These are phyloP conservation scores for Zelleria hepariella DNA, from an alignment of 2,888 invertebrate species.

Conservation along the genomic window DNA sequence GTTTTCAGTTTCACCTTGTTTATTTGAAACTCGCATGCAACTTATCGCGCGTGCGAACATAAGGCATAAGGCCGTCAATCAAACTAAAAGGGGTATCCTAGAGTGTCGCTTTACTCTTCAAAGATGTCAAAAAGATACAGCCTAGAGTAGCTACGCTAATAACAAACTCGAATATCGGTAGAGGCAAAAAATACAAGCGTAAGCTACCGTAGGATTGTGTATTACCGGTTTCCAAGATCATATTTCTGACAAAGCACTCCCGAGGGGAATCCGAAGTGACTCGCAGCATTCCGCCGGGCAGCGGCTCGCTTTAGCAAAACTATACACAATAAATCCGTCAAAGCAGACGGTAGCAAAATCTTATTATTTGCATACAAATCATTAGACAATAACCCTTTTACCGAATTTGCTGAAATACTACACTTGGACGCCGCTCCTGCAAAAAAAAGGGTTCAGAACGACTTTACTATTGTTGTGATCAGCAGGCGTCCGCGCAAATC, in stretches of 20 bases:
- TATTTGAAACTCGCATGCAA: no score
- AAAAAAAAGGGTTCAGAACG: conserved; percentile 31
- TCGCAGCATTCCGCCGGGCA: conserved; percentile 21
- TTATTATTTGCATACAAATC: conserved; percentile 68
- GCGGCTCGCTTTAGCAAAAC: conserved; percentile 23
- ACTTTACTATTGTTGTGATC: conserved; percentile 15
- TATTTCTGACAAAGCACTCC: conserved; percentile 29
- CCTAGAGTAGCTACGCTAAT: not conserved
- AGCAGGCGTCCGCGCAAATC: conserved; percentile 12
- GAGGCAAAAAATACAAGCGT: not conserved
- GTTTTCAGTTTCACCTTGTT: no score
- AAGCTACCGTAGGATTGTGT: not conserved
- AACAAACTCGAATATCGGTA: not conserved
- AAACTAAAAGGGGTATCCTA: not conserved
- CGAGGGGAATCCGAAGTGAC: conserved; percentile 28
- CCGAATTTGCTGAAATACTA: conserved; percentile 36
- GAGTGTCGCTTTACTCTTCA: no score
- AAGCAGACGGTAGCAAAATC: conserved; percentile 60
- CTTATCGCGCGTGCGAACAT: no score
- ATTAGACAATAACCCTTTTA: conserved; percentile 40
- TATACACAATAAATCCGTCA: conserved; percentile 38
- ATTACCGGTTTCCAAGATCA: not conserved
- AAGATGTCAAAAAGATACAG: not conserved
- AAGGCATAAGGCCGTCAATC: not conserved
- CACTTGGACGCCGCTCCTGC: conserved; percentile 45